Conservation (phyloP, 92 coral and sea anemone species). For the Phenganax subtilis region DNA sequence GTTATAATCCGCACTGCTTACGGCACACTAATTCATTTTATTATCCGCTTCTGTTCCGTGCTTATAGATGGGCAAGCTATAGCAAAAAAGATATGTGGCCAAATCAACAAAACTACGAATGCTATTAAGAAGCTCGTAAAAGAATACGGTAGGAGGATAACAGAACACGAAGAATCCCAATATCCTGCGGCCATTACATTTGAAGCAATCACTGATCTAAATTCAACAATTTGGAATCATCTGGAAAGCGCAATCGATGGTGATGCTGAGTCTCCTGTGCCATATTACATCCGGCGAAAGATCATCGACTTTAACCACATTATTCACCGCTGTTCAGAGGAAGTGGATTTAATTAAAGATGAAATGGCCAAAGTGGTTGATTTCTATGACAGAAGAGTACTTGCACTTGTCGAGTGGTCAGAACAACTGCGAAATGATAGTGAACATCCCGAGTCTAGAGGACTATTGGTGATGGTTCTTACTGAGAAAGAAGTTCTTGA, state of each 20-base stretch:
- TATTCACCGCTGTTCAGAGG: conserved; percentile 43
- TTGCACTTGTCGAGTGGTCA: conserved; percentile 28
- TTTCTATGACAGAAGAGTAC: conserved; percentile 20
- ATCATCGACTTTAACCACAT: conserved; percentile 42
- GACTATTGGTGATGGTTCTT: conserved; percentile 31
- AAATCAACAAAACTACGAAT: conserved; percentile 46
- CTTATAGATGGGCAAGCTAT: conserved; percentile 60
- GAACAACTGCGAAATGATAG: conserved; percentile 11
- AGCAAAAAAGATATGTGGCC: conserved; percentile 52
- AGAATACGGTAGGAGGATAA: conserved; percentile 35
- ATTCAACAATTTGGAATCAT: conserved; percentile 44
- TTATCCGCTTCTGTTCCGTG: not conserved
- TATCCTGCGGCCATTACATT: conserved; percentile 44
- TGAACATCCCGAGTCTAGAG: conserved; percentile 27
- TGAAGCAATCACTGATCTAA: conserved; percentile 42
- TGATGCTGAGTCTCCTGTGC: conserved; percentile 16
- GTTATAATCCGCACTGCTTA: too few species aligned
- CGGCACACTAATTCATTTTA: too few species aligned
- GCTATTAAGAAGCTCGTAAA: conserved; percentile 47
- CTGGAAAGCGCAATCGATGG: conserved; percentile 31
- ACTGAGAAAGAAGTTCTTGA: conserved; percentile 26
- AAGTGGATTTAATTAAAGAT: conserved; percentile 30
- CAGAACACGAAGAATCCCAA: conserved; percentile 18
- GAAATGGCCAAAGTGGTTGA: conserved; percentile 34
- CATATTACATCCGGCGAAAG: conserved; percentile 46